Evolutionary conservation across 2,797 vertebrate species (phyloP).

Genomic region (Peromyscus aztecus): DNA sequence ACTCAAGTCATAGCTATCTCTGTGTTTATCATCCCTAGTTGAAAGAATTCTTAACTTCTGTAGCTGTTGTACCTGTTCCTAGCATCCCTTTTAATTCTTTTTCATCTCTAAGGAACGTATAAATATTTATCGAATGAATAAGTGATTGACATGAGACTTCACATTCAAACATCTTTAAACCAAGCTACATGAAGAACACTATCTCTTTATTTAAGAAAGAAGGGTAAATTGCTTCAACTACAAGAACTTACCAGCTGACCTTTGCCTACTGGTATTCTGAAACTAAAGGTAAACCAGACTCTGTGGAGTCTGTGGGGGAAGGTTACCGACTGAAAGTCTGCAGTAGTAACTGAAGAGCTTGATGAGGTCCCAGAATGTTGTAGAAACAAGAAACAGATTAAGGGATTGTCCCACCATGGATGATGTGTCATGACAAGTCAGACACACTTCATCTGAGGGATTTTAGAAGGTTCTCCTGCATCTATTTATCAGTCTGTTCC

Average conservation of each 20-base stretch:
- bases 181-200: background rate
- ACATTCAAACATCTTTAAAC: constrained; percentile 14
- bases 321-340: background rate
- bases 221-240: background rate
- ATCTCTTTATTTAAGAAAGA: background rate
- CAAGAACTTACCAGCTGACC: background rate
- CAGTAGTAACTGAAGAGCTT: background rate
- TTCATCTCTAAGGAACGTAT: background rate
- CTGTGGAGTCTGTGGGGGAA: background rate
- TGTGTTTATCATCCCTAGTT: background rate
- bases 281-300: background rate
- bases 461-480: constrained; percentile 14
- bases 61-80: background rate
- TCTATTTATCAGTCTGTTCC: background rate
- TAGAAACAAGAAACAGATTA: background rate
- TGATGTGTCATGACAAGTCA: background rate
- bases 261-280: constrained; percentile 57
- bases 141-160: background rate
- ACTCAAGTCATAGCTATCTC: background rate
- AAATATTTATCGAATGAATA: constrained; percentile 39
- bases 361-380: background rate
- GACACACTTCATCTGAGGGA: background rate
- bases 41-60: background rate
- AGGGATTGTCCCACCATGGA: background rate
- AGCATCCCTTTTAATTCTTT: background rate